Evolutionary conservation across 2,113 vertebrate species (phyloP), one percentile per base, ranked within the genome.

Genomic region (Rynchops niger): DNA sequence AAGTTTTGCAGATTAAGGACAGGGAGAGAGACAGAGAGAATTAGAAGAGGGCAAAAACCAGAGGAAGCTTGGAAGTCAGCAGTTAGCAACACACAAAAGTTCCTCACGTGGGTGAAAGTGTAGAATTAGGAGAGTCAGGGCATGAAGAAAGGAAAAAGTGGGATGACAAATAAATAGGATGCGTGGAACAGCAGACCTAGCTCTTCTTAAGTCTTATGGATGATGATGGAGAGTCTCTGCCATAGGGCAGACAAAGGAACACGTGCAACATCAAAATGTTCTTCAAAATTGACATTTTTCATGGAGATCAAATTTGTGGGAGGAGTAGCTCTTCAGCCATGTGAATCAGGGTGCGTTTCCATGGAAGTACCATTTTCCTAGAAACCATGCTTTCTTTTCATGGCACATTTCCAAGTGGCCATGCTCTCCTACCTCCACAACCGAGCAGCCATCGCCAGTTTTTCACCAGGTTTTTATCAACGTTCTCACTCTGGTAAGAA

Each of bases 281-380:
- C 26, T 67, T 74, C 52, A 79, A n/a, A 87, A 42, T 2, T 6
- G 3, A 16, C 3, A 3, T 62, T 82, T 40, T 4, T 52, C 38
- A 8, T 0, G 18, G 32, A 45, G 19, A 32, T 59, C 2, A 15
- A 9, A n/a, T 26, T 3, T 12, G 26, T 36, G 38, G 43, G n/a
- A 84, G 23, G 4, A n/a, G 32, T 36, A 71, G n/a, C 16, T 70
- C 27, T 53, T 66, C 40, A 69, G 3, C n/a, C 9, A 4, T 0
- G 0, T 29, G 45, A 65, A 29, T 13, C 0, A 0, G 23, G 19
- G 16, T 18, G n/a, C 0, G 0, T 52, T 74, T 84, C 50, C 1
- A 3, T 20, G 26, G 32, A 43, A 73, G 45, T 1, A 8, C 11
- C 5, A 3, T 32, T 71, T 88, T 62, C 27, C 12, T 45, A 73